phyloP scores from a whole-genome alignment of 2,797 vertebrate species.

The Thunnus albacares region DNA sequence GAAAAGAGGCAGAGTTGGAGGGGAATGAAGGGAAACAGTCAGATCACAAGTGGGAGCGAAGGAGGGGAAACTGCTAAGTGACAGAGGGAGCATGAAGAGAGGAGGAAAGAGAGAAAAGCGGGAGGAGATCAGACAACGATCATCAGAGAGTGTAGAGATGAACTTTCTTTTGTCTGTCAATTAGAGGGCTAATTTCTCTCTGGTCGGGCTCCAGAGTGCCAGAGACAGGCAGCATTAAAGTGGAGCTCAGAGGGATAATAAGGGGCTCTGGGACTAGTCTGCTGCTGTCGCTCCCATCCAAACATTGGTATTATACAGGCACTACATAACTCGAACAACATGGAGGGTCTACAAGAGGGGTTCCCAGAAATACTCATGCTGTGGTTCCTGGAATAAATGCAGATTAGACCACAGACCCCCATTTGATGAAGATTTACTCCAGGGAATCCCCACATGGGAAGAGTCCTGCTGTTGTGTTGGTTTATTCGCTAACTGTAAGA shows the following conservation, averaged over 20 bases:
- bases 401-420: slow-evolving; percentile 27
- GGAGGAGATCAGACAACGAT: slow-evolving; percentile 47
- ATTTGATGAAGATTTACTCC: slow-evolving; percentile 35
- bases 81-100: slow-evolving; percentile 27
- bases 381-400: slow-evolving; percentile 34
- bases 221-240: slow-evolving; percentile 43
- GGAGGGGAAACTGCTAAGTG: slow-evolving; percentile 22
- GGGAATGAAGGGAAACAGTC: slow-evolving; percentile 50
- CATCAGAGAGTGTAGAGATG: slow-evolving; percentile 40
- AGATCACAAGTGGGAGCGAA: slow-evolving; percentile 36
- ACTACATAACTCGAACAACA: slow-evolving; percentile 45
- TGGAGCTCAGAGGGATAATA: slow-evolving; percentile 59
- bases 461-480: slow-evolving; percentile 31
- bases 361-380: slow-evolving; percentile 27
- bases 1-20: slow-evolving; percentile 27
- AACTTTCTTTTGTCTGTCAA: slow-evolving; percentile 64
- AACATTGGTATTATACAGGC: slow-evolving; percentile 57
- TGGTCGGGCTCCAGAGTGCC: slow-evolving; percentile 46
- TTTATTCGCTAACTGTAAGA: slow-evolving; percentile 4
- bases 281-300: slow-evolving; percentile 34
- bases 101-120: slow-evolving; percentile 6
- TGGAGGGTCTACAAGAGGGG: slow-evolving; percentile 36
- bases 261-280: slow-evolving; percentile 49
- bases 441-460: slow-evolving; percentile 30
- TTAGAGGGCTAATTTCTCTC: slow-evolving; percentile 63